Base-by-base conservation (phyloP, 2,888 invertebrate genomes). In the Eurois occulta region DNA sequence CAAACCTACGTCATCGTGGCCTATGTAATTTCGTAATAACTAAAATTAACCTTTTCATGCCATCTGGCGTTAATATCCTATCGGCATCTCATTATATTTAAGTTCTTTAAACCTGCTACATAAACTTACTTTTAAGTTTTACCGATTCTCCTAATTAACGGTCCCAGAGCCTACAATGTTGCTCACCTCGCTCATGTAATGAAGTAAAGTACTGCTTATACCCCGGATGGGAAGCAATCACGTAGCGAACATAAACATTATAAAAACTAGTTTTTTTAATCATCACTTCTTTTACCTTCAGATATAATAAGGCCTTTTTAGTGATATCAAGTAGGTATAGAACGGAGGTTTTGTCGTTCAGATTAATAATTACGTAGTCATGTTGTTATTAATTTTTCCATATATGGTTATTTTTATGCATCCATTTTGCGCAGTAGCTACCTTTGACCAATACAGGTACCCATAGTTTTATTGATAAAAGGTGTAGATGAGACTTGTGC, bases 141-240 rank as follows among this genome's bases (percentile, higher is more conserved):
- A 35, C 46, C 52, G 78, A 48, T 58, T 38, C 70, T 75, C 60
- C 67, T 81, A 73, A 85, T 85, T 84, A 84, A 60, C 32, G 35
- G 21, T 16, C 28, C 1, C 10, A 1, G 13, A 28, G 24, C 18
- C 38, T 73, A 52, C 5, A 67, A 52, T 35, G 67, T 77, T 62
- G 64, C 75, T 85, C 48, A 85, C 84, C 85, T 84, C 75, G 75
- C 64, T 38, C n/a, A 35, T 24, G 46, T 66, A 71, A 69, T 32
- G 46, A 65, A 77, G 41, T 24, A 11, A 65, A 67, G 43, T 65
- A 70, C 28, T 16, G 6, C 7, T 28, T 55, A 52, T 16, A 65
- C 28, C 65, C 62, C 76, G 76, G 67, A 84, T 80, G 66, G 76
- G 48, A 72, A 74, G n/a, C 62, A 75, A 78, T 68, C n/a, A 68